Evolutionary conservation across 2,113 vertebrate genomes (phyloP).

Genomic region (Uria lomvia): DNA sequence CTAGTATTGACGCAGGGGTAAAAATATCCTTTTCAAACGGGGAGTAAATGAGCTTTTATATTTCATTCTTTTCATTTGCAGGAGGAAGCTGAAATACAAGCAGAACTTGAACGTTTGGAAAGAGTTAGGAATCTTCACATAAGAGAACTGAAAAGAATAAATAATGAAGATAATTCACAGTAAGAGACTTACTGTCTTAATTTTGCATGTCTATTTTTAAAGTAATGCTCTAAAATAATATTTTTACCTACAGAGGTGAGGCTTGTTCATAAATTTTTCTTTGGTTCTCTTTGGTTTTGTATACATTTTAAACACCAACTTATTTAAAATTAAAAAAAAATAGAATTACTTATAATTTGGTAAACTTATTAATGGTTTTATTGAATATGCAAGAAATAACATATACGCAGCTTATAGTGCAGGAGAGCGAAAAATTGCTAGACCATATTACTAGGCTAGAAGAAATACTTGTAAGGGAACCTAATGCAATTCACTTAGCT

Average conservation of each 20-base stretch:
- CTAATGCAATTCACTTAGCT: neutral
- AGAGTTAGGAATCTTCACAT: conserved; percentile 99
- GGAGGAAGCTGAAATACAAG: conserved; percentile 99
- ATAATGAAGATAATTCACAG: conserved; percentile 99
- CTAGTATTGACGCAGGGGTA: conserved; percentile 46
- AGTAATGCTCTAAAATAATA: neutral
- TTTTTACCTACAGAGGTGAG: neutral
- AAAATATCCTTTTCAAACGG: conserved; percentile 68
- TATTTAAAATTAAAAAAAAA: neutral
- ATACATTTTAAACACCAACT: neutral
- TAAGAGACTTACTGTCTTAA: conserved; percentile 76
- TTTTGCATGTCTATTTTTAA: neutral
- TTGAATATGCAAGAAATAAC: neutral
- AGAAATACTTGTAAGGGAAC: neutral
- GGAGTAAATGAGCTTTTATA: conserved; percentile 72
- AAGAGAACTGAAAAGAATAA: conserved; percentile 99
- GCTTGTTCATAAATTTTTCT: neutral
- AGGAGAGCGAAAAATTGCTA: neutral
- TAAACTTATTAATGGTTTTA: neutral
- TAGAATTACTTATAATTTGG: neutral
- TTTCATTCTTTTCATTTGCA: conserved; percentile 79
- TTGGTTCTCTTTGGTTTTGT: neutral
- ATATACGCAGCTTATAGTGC: neutral
- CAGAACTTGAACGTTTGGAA: conserved; percentile 97
- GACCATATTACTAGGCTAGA: neutral